These are phyloP conservation scores for Prinia subflava DNA, from an alignment of 2,113 vertebrate species.

Conservation along the genomic window DNA sequence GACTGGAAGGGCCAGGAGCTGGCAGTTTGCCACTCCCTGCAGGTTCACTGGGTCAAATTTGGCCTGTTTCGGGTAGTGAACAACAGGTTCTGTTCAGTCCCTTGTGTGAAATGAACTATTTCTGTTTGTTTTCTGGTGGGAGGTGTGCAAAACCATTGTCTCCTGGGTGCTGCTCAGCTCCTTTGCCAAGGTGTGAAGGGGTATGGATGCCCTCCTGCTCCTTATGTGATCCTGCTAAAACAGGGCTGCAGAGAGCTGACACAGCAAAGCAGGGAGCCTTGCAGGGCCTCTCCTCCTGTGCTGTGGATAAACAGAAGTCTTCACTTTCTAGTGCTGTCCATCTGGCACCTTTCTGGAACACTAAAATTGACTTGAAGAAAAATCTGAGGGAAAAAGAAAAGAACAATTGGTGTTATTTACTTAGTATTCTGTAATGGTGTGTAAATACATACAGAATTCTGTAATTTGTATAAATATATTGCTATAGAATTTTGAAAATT, in stretches of 20 bases:
- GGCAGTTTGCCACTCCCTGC: not conserved
- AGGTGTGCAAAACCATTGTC: not conserved
- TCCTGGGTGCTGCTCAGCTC: not conserved
- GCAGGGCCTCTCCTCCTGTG: not conserved
- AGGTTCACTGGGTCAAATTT: conserved; percentile 22
- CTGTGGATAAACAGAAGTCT: conserved; percentile 18
- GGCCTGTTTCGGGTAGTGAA: not conserved
- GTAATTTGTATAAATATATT: conserved; percentile 76
- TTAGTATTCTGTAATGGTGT: conserved; percentile 70
- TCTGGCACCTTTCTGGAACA: conserved; percentile 50
- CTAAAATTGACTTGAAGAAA: conserved; percentile 14
- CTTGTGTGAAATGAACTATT: conserved; percentile 17
- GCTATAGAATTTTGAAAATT: conserved; percentile 73
- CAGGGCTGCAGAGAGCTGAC: not conserved
- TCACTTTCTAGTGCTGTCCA: conserved; percentile 33
- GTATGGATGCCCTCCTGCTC: not conserved
- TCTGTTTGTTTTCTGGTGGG: not conserved
- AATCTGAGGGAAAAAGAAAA: not conserved
- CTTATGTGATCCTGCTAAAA: not conserved
- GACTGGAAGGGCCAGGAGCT: conserved; percentile 35
- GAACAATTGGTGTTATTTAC: conserved; percentile 32
- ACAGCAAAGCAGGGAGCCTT: not conserved
- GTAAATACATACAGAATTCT: conserved; percentile 72
- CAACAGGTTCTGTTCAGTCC: conserved; percentile 15
- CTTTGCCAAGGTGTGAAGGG: not conserved